These are phyloP conservation scores for Odobenus rosmarus DNA, from an alignment of 2,113 vertebrate genomes.

Conservation along the genomic window DNA sequence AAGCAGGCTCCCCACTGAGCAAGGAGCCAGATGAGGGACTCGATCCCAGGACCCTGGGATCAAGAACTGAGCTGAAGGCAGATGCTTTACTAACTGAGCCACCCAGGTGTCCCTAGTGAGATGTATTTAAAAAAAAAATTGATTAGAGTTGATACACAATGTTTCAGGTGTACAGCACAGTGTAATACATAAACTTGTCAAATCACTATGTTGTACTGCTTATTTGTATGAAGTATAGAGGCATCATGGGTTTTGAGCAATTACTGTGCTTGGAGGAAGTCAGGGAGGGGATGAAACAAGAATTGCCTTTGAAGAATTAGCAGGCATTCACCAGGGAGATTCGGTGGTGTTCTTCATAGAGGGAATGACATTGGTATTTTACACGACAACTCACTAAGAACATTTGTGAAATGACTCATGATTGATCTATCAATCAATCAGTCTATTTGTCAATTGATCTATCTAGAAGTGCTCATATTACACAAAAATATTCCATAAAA, in stretches of 20 bases:
- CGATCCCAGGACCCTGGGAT: too few species aligned
- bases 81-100: background rate
- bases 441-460: background rate
- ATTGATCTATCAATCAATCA: background rate
- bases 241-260: background rate
- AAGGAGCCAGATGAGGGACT: too few species aligned
- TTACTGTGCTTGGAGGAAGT: background rate
- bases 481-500: slow-evolving; percentile 6
- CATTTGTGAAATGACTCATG: background rate
- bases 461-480: background rate
- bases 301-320: background rate
- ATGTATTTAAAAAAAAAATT: background rate
- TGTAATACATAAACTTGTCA: background rate
- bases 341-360: background rate
- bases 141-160: background rate
- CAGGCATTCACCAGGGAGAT: background rate
- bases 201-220: background rate
- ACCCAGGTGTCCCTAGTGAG: too few species aligned
- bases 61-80: too few species aligned
- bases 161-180: background rate
- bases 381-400: background rate
- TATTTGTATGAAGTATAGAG: background rate
- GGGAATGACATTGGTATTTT: background rate
- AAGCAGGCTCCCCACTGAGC: too few species aligned
- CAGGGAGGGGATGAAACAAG: background rate